Conservation (phyloP, 2,797 vertebrate genomes). For the Phaenicophaeus curvirostris region DNA sequence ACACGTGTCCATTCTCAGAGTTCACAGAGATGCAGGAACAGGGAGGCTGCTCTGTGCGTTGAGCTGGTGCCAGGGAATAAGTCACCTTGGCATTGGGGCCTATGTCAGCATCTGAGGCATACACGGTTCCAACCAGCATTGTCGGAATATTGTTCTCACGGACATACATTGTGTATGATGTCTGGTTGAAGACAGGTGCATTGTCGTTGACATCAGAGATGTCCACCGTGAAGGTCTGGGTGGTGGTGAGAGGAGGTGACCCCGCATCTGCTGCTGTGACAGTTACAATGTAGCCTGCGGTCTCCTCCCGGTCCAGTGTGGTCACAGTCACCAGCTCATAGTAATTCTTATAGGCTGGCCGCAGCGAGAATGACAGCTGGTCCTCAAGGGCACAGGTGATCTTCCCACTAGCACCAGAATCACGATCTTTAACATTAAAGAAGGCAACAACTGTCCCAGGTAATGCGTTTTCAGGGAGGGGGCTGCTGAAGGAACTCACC, state of each 20-base stretch:
- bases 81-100: slow-evolving; percentile 70
- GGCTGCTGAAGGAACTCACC: slow-evolving; percentile 42
- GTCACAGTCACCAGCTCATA: no score
- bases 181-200: slow-evolving; percentile 72
- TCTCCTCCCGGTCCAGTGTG: slow-evolving; percentile 64
- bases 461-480: no score
- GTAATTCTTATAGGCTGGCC: no score
- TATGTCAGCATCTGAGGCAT: slow-evolving; percentile 47
- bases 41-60: slow-evolving; percentile 60
- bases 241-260: slow-evolving; percentile 65
- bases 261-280: slow-evolving; percentile 15
- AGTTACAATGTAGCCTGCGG: background rate
- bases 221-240: slow-evolving; percentile 68
- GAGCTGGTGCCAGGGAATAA: slow-evolving; percentile 58
- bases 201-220: slow-evolving; percentile 82
- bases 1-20: slow-evolving; percentile 77
- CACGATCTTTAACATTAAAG: no score
- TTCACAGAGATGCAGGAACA: slow-evolving; percentile 79
- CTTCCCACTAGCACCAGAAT: no score
- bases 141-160: slow-evolving; percentile 70
- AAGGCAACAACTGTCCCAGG: no score
- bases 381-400: no score
- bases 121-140: slow-evolving; percentile 17
- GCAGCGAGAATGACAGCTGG: no score
- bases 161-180: slow-evolving; percentile 72